A percentile compares a stretch with the other conserved stretches of the same genome.
Evolutionary conservation across 2,113 vertebrate genomes (phyloP).

Genomic region (Lichenostomus cassidix): DNA sequence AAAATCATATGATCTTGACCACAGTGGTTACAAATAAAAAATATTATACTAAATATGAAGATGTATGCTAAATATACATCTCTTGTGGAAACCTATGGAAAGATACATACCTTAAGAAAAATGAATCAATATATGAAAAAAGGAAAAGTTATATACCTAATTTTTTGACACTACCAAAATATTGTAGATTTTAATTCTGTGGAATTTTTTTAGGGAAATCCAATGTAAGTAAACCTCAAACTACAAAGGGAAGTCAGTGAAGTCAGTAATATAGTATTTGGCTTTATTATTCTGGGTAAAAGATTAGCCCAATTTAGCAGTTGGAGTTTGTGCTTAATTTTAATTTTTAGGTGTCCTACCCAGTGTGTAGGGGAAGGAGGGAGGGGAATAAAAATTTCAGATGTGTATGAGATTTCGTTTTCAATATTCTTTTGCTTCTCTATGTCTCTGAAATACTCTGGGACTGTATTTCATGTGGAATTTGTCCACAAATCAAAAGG

Average conservation of each 20-base stretch:
- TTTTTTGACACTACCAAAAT: neutral
- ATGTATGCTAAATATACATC: neutral
- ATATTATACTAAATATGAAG: no score
- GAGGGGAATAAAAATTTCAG: neutral
- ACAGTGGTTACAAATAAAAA: neutral
- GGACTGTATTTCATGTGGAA: neutral
- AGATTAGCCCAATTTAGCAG: neutral
- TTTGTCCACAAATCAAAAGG: neutral
- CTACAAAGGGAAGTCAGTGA: neutral
- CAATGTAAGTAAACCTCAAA: neutral
- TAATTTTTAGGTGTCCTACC: neutral
- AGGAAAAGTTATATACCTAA: neutral
- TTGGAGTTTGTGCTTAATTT: neutral
- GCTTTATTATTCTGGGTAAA: neutral
- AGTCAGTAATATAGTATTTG: neutral
- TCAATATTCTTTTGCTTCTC: neutral
- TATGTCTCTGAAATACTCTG: neutral
- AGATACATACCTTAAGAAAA: neutral
- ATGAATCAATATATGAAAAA: neutral
- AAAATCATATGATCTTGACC: neutral
- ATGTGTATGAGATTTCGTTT: neutral
- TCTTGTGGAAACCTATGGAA: neutral
- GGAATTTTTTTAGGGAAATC: neutral
- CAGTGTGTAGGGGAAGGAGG: neutral
- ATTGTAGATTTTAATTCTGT: neutral